These are phyloP conservation scores for Tetrao urogallus DNA, from an alignment of 2,113 vertebrate genomes.

Conservation along the genomic window DNA sequence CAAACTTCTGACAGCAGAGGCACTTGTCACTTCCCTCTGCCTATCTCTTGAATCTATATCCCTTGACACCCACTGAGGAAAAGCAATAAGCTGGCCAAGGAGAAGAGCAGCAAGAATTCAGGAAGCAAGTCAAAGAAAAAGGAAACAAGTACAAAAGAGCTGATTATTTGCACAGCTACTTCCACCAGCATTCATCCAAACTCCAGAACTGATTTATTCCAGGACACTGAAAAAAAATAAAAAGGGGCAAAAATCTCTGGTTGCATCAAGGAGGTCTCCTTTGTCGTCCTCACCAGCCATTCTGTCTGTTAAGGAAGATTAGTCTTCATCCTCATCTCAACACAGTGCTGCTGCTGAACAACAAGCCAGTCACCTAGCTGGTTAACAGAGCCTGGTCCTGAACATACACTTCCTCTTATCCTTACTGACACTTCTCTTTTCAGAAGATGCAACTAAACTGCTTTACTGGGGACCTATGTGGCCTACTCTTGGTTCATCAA, in stretches of 20 bases:
- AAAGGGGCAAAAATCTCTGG: neutral
- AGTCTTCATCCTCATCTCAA: neutral
- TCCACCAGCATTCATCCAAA: neutral
- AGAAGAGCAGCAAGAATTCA: conserved; percentile 40
- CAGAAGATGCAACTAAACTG: neutral
- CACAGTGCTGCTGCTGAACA: neutral
- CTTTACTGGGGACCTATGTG: neutral
- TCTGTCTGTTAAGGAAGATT: neutral
- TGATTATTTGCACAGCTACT: neutral
- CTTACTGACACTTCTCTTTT: neutral
- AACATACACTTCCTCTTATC: neutral
- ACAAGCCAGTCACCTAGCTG: neutral
- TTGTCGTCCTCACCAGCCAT: neutral
- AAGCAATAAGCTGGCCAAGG: conserved; percentile 19
- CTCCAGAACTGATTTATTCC: neutral
- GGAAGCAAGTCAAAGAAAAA: conserved; percentile 47
- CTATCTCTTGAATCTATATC: neutral
- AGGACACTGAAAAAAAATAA: neutral
- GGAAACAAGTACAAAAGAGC: conserved; percentile 28
- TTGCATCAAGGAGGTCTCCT: neutral
- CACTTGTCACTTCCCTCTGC: neutral
- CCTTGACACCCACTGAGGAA: neutral
- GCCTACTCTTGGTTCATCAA: neutral
- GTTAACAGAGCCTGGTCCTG: neutral
- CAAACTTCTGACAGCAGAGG: conserved; percentile 7